Percentiles rank a stretch among this genome's conserved stretches.
These are phyloP conservation scores for Diloba caeruleocephala DNA, from an alignment of 2,888 invertebrate genomes.

Conservation along the genomic window DNA sequence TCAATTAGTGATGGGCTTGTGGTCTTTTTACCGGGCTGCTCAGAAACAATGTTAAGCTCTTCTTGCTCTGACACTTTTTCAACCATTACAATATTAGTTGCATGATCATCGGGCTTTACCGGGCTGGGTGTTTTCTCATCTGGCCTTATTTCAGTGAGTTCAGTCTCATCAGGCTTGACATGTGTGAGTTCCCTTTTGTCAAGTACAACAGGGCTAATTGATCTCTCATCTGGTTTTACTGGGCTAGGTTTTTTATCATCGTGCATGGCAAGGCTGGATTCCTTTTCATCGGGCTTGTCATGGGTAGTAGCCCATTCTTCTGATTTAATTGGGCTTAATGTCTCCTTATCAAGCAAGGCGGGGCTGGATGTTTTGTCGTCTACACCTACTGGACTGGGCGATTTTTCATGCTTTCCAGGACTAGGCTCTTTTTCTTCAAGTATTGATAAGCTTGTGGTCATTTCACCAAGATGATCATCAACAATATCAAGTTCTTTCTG, in stretches of 20 bases:
- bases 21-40: conserved; percentile 11
- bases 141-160: too few relatives aligned
- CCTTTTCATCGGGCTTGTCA: conserved; percentile 8
- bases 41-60: too few relatives aligned
- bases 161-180: not conserved
- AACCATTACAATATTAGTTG: conserved; percentile 10
- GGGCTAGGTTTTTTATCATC: too few relatives aligned
- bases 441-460: conserved; percentile 9
- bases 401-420: too few relatives aligned
- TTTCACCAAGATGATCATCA: conserved; percentile 2
- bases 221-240: conserved; percentile 26
- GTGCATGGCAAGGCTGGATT: not conserved
- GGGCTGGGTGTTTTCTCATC: not conserved
- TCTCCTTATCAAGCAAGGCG: conserved; percentile 4
- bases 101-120: conserved; percentile 3
- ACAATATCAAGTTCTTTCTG: conserved; percentile 6
- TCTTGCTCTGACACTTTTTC: not conserved
- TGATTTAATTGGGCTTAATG: conserved; percentile 13
- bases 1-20: conserved; percentile 9
- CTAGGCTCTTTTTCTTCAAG: not conserved
- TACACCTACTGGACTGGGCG: not conserved
- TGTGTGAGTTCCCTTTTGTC: not conserved
- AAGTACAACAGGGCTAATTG: conserved; percentile 28
- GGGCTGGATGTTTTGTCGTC: conserved; percentile 10
- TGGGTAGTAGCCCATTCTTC: conserved; percentile 20